Evolutionary conservation across 2,113 vertebrate species (phyloP).

Genomic region (Halichoerus grypus): DNA sequence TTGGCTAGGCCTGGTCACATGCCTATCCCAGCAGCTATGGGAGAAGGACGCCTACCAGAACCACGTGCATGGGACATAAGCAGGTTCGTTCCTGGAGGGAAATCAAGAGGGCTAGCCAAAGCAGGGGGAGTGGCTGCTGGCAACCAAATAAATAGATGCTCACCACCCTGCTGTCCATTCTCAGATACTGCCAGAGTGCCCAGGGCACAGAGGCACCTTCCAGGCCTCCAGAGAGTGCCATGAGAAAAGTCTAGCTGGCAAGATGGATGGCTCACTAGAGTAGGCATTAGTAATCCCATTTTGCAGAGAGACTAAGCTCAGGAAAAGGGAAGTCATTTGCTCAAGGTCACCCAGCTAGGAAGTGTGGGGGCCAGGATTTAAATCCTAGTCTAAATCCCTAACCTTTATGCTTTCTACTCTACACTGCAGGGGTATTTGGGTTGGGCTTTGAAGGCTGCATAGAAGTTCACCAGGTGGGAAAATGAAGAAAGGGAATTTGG

Average conservation of each 20-base stretch:
- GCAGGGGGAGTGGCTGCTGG: not conserved
- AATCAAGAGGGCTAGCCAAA: not conserved
- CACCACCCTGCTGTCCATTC: not conserved
- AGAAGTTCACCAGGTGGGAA: not conserved
- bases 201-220: not conserved
- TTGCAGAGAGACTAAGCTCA: not conserved
- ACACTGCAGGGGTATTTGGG: not conserved
- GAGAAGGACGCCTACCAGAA: not conserved
- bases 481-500: not conserved
- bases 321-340: not conserved
- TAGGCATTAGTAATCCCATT: not conserved
- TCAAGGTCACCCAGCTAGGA: not conserved
- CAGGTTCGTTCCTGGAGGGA: not conserved
- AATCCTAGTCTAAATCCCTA: not conserved
- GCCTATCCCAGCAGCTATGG: not conserved
- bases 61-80: not conserved
- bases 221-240: not conserved
- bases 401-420: not conserved
- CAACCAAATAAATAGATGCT: not conserved
- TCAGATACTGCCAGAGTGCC: not conserved
- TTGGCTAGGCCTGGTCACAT: not conserved
- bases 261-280: not conserved
- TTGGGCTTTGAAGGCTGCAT: not conserved
- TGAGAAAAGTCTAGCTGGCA: not conserved
- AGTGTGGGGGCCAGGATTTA: not conserved